These are phyloP conservation scores for Sesia apiformis DNA, from an alignment of 2,888 invertebrate species.

Conservation along the genomic window DNA sequence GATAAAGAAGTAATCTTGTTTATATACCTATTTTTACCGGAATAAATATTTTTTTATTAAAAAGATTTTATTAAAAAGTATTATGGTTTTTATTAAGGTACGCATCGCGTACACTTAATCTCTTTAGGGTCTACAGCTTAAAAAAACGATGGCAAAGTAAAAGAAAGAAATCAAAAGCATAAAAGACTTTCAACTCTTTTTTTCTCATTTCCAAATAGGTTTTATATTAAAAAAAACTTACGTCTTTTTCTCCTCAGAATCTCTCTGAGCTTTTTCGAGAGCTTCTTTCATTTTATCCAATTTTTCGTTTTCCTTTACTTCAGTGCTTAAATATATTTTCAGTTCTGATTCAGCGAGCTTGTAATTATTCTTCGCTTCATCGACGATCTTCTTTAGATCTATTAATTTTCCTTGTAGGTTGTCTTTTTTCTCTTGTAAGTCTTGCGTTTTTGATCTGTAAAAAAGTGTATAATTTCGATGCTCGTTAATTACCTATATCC, in stretches of 20 bases:
- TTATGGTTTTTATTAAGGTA: too few relatives aligned
- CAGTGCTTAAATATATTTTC: conserved; percentile 81
- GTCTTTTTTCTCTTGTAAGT: conserved; percentile 82
- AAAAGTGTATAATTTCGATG: neutral
- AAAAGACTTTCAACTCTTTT: too few relatives aligned
- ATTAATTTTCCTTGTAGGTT: conserved; percentile 79
- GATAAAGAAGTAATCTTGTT: too few relatives aligned
- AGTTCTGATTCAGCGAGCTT: conserved; percentile 84
- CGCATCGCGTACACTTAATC: too few relatives aligned
- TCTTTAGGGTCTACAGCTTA: too few relatives aligned
- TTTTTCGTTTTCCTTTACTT: conserved; percentile 76
- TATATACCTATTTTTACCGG: too few relatives aligned
- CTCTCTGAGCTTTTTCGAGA: conserved; percentile 49
- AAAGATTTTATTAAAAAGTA: too few relatives aligned
- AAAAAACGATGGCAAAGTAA: too few relatives aligned
- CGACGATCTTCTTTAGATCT: conserved; percentile 79
- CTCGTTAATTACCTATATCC: too few relatives aligned
- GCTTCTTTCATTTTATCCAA: conserved; percentile 74
- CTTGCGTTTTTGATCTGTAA: conserved; percentile 76
- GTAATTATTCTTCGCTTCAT: conserved; percentile 76
- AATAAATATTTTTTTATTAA: too few relatives aligned
- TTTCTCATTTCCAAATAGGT: too few relatives aligned
- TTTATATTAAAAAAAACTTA: conserved; percentile 12
- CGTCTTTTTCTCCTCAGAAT: conserved; percentile 67
- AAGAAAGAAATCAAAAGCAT: too few relatives aligned